Conservation (phyloP, 2,113 vertebrate species). For the Microtus ochrogaster region DNA sequence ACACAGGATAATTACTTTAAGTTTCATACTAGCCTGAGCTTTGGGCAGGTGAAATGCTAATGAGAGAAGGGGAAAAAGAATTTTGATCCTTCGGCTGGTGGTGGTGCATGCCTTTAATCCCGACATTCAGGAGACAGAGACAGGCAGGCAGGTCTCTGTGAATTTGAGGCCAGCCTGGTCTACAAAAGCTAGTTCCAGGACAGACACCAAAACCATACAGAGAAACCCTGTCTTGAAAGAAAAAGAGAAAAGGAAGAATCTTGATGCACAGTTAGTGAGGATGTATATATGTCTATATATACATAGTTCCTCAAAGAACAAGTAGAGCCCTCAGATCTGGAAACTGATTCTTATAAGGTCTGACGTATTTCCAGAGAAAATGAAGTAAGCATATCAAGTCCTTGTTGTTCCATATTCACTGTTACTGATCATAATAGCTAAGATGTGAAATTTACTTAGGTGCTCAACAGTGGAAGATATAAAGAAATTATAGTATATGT, state of each 20-base stretch:
- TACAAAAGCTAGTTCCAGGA: no score
- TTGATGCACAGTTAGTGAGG: not conserved
- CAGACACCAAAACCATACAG: no score
- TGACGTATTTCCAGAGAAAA: not conserved
- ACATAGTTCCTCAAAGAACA: not conserved
- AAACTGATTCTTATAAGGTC: not conserved
- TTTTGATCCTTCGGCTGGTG: not conserved
- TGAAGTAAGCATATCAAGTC: not conserved
- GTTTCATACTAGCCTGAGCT: not conserved
- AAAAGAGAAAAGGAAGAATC: no score
- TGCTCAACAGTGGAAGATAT: not conserved
- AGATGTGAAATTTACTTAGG: not conserved
- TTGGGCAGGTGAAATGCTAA: not conserved
- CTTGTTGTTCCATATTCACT: not conserved
- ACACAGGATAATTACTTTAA: not conserved
- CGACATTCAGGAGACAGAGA: no score
- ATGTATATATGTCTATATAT: not conserved
- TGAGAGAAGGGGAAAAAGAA: not conserved
- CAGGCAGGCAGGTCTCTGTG: no score
- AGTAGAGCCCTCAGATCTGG: not conserved
- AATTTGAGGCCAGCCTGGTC: no score
- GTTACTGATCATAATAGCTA: not conserved
- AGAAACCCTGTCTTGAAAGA: not conserved
- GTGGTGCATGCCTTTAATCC: no score
- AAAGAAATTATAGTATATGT: not conserved